Percentiles rank a stretch among this genome's conserved stretches.
phyloP scores from a whole-genome alignment of 1,140 invertebrate genomes.

The Eubasilissa regina region DNA sequence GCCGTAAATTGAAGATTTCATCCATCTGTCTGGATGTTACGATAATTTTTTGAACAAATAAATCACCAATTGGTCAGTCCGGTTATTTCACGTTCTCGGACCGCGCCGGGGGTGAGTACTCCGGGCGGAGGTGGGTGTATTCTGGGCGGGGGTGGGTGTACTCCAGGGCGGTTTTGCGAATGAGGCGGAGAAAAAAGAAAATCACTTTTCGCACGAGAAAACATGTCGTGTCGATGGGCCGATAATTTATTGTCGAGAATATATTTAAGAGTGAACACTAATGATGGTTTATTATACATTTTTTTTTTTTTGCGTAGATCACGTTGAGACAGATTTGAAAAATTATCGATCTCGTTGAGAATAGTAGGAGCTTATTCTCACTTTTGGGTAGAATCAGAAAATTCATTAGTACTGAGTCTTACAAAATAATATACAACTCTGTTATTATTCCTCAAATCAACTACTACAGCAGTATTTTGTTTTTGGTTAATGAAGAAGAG shows the following conservation, averaged over 20 bases:
- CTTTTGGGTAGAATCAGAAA: too few relatives aligned
- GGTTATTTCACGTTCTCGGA: not conserved
- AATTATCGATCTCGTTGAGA: too few relatives aligned
- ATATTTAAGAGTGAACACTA: too few relatives aligned
- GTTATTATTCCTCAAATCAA: too few relatives aligned
- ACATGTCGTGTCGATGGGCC: not conserved
- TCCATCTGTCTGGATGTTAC: not conserved
- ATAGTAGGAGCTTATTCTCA: too few relatives aligned
- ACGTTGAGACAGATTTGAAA: too few relatives aligned
- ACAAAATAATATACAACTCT: too few relatives aligned
- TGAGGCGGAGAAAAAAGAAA: slow-evolving; percentile 2
- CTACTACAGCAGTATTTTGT: too few relatives aligned
- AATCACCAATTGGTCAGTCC: not conserved
- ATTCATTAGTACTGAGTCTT: too few relatives aligned
- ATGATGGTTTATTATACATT: too few relatives aligned
- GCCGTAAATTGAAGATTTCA: slow-evolving; percentile 13
- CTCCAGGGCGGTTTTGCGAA: not conserved
- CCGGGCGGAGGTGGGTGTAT: not conserved
- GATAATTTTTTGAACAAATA: slow-evolving; percentile 7
- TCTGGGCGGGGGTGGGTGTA: not conserved
- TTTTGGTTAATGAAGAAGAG: too few relatives aligned
- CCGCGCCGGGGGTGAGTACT: not conserved
- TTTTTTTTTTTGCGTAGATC: too few relatives aligned
- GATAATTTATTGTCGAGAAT: slow-evolving; percentile 3
- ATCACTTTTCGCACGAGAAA: slow-evolving; percentile 15